Conservation (phyloP, 2,113 vertebrate genomes). For the Chamaetylas fuelleborni region DNA sequence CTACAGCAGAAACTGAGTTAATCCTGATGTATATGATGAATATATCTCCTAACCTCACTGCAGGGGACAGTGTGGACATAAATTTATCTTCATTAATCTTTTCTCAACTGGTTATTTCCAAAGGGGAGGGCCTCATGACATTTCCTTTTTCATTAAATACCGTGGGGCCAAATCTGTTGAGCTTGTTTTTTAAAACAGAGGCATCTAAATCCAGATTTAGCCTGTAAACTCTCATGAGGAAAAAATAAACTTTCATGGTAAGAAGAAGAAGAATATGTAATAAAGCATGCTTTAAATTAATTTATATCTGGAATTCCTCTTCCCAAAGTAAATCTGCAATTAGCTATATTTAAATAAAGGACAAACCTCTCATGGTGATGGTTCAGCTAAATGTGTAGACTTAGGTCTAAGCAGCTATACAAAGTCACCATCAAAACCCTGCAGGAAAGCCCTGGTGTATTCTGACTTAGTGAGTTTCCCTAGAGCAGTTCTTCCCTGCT, state of each 20-base stretch:
- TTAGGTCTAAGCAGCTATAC: neutral
- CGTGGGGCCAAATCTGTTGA: neutral
- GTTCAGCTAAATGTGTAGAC: neutral
- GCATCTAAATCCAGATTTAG: neutral
- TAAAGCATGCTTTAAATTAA: neutral
- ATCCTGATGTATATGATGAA: conserved; percentile 5
- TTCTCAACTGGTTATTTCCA: conserved; percentile 4
- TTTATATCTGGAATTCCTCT: neutral
- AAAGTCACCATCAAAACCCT: neutral
- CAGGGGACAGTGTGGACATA: conserved; percentile 7
- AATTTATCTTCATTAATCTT: conserved; percentile 38
- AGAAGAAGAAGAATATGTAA: neutral
- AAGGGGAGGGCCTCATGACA: neutral
- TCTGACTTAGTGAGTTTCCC: neutral
- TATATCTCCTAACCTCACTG: neutral
- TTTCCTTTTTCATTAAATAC: conserved; percentile 24
- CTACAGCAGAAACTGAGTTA: conserved; percentile 18
- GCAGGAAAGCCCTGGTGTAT: neutral
- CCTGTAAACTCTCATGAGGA: neutral
- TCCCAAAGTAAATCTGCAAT: neutral
- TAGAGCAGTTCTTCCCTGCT: neutral
- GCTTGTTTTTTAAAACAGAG: neutral
- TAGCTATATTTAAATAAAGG: neutral
- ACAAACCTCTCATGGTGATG: neutral
- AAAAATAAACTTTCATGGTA: neutral